Base-by-base conservation (phyloP, 2,113 vertebrate genomes). In the Hoplias malabaricus region DNA sequence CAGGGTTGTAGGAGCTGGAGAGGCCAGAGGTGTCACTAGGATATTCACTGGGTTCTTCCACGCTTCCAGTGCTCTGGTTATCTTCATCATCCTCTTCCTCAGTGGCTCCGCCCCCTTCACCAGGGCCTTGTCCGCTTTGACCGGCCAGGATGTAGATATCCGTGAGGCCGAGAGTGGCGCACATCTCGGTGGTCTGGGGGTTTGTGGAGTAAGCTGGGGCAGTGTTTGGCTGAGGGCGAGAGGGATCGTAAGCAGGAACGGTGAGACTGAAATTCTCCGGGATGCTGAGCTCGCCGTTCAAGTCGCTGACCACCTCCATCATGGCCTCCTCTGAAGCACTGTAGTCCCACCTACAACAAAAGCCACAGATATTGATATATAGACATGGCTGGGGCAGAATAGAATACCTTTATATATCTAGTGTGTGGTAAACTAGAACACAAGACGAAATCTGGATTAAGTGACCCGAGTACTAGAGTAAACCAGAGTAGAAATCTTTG, bases 111-210 rank as follows among this genome's bases (percentile, higher is more conserved):
- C 80, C 89, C 74, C 75, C 84, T 10, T 80, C 71, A 33, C 90
- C 90, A 8, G 53, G 12, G 29, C 33, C 42, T 0, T 59, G 69
- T 10, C 87, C 88, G 13, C 86, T 80, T 77, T 93, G 94, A 63
- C 93, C 91, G 3, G 89, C 90, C 73, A 89, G 90, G 50, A 89
- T 80, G 21, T 98, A 98, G 71, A 96, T 91, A 86, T 99, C 98
- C 0, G 90, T 93, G 84, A 99, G 93, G 19, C 95, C 93, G 59
- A 99, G 84, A 14, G 85, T 94, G 68, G 96, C 95, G 70, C 97
- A 99, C 50, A 99, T 92, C 82, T 97, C 95, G 0, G 96, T 99
- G 0, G 97, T 99, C 90, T 99, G 98, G 1, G 98, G 95, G 88
- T 88, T 98, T 77, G 95, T 93, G 82, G 71, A 88, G 70, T 93